Evolutionary conservation across 2,888 invertebrate genomes (phyloP).

Genomic region (Antitype chi): DNA sequence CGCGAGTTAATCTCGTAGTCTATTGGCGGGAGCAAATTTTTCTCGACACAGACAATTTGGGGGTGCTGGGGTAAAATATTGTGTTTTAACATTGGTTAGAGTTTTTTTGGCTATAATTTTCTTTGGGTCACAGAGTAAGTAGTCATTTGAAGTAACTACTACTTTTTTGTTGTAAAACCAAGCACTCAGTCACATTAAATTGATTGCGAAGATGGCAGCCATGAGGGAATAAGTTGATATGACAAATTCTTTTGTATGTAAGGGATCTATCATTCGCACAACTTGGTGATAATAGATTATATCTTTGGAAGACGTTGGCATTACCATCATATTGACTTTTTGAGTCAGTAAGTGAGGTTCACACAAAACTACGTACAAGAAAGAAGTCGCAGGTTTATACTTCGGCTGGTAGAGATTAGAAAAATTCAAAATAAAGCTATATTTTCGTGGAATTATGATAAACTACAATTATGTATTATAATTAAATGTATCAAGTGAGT

Average conservation of each 20-base stretch:
- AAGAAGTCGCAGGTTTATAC: not conserved
- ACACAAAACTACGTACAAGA: not conserved
- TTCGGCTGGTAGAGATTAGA: not conserved
- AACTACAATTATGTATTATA: not conserved
- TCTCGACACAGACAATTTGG: conserved; percentile 65
- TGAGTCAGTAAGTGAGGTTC: not conserved
- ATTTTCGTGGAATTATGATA: not conserved
- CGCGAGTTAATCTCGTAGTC: conserved; percentile 72
- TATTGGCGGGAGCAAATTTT: conserved; percentile 72
- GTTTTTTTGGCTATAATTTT: conserved; percentile 19
- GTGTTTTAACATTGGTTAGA: conserved; percentile 49
- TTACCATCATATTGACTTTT: not conserved
- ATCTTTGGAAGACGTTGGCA: not conserved
- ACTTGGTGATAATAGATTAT: not conserved
- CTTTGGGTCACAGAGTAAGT: conserved; percentile 20
- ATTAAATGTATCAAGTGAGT: not conserved
- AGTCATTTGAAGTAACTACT: conserved; percentile 8
- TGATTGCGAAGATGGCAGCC: not conserved
- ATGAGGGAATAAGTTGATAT: not conserved
- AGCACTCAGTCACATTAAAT: not conserved
- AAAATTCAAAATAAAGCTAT: not conserved
- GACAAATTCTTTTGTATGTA: not conserved
- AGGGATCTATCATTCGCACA: not conserved
- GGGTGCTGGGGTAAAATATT: conserved; percentile 52
- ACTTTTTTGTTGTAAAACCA: conserved; percentile 9